Evolutionary conservation across 2,113 vertebrate genomes (phyloP).

Genomic region (Peromyscus californicus): DNA sequence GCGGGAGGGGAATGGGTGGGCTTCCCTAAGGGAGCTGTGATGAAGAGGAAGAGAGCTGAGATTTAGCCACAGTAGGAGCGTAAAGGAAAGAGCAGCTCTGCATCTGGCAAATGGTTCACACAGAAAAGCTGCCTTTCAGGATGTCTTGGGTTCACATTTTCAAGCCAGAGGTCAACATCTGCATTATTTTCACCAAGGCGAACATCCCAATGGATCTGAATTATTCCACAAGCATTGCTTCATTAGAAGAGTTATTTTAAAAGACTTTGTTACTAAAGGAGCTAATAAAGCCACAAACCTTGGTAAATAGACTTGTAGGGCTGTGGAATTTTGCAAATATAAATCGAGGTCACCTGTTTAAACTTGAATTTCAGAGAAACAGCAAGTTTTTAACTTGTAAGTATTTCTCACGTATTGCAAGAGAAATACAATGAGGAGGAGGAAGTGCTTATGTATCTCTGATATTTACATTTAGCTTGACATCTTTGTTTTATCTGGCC

Average conservation of each 20-base stretch:
- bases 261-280: background rate
- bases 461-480: slow-evolving; percentile 34
- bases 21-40: slow-evolving; percentile 41
- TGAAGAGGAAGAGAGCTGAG: background rate
- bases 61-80: background rate
- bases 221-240: background rate
- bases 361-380: slow-evolving; percentile 41
- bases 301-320: background rate
- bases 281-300: background rate
- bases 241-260: background rate
- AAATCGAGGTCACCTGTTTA: background rate
- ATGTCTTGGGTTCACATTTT: background rate
- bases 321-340: slow-evolving; percentile 5
- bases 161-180: background rate
- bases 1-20: background rate
- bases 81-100: background rate
- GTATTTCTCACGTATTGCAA: background rate
- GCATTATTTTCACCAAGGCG: background rate
- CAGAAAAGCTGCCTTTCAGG: background rate
- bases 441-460: slow-evolving; percentile 16
- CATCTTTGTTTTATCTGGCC: slow-evolving; percentile 33
- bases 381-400: background rate
- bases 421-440: background rate
- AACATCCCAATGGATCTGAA: background rate
- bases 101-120: background rate